Evolutionary conservation across 2,113 vertebrate species (phyloP).

Genomic region (Petrocephalus microphthalmus): DNA sequence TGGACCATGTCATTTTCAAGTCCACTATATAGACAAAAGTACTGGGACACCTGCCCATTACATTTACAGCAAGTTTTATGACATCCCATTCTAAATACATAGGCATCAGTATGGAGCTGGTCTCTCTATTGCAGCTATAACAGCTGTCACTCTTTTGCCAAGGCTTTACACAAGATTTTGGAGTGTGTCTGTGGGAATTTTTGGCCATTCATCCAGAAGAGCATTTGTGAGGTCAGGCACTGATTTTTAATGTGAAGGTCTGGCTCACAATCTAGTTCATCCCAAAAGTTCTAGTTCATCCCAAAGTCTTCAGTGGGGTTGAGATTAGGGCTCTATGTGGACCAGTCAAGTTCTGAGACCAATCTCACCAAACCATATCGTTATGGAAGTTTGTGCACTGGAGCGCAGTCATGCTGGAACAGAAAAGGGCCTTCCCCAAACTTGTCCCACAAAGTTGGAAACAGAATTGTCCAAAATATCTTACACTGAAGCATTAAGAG

Average conservation of each 20-base stretch:
- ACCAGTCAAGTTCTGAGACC: not conserved
- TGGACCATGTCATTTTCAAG: not conserved
- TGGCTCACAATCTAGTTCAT: not conserved
- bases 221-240: not conserved
- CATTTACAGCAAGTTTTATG: not conserved
- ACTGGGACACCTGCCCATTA: not conserved
- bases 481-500: too few species aligned
- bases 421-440: not conserved
- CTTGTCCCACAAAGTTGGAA: not conserved
- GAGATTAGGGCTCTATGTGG: not conserved
- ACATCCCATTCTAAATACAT: not conserved
- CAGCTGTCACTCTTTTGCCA: not conserved
- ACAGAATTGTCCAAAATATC: not conserved
- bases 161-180: not conserved
- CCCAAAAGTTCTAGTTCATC: not conserved
- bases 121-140: not conserved
- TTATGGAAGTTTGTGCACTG: not conserved
- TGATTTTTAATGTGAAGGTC: not conserved
- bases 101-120: not conserved
- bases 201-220: not conserved
- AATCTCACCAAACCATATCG: not conserved
- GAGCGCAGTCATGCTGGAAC: not conserved
- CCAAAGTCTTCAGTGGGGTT: not conserved
- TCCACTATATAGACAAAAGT: not conserved
- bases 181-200: too few species aligned